phyloP scores from a whole-genome alignment of 2,113 vertebrate species.

The Miniopterus natalensis region DNA sequence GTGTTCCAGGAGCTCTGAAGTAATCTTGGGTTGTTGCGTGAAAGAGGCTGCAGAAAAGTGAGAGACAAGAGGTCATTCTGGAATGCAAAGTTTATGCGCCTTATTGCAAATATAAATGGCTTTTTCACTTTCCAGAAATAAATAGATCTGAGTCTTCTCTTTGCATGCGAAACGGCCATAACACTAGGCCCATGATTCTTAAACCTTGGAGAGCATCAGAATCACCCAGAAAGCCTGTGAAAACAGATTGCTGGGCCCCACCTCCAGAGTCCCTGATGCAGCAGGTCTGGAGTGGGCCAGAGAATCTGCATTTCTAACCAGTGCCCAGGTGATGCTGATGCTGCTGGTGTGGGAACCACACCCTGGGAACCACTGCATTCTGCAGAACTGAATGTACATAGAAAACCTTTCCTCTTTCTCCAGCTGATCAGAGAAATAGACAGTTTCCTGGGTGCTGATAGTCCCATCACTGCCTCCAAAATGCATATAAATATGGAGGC shows the following conservation, averaged over 20 bases:
- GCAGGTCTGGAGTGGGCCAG: background rate
- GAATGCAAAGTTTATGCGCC: conserved; percentile 50
- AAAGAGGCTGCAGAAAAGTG: conserved; percentile 58
- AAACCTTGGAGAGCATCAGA: background rate
- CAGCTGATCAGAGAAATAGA: background rate
- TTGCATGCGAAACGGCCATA: conserved; percentile 24
- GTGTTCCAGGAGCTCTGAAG: conserved; percentile 52
- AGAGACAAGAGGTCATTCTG: conserved; percentile 43
- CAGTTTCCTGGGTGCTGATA: background rate
- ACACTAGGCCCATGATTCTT: background rate
- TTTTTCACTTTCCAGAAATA: conserved; percentile 66
- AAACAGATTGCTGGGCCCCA: background rate
- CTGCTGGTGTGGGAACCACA: background rate
- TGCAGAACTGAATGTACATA: background rate
- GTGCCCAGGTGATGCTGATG: background rate
- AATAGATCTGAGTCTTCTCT: conserved; percentile 55
- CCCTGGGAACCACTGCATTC: background rate
- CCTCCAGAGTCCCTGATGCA: background rate
- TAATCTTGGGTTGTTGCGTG: conserved; percentile 14
- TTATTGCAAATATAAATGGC: conserved; percentile 62
- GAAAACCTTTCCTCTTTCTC: background rate
- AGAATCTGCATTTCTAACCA: background rate
- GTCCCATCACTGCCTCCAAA: background rate
- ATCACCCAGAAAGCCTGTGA: background rate
- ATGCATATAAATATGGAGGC: background rate